Conservation (phyloP, 1,140 invertebrate genomes). For the Melanaphis sacchari region DNA sequence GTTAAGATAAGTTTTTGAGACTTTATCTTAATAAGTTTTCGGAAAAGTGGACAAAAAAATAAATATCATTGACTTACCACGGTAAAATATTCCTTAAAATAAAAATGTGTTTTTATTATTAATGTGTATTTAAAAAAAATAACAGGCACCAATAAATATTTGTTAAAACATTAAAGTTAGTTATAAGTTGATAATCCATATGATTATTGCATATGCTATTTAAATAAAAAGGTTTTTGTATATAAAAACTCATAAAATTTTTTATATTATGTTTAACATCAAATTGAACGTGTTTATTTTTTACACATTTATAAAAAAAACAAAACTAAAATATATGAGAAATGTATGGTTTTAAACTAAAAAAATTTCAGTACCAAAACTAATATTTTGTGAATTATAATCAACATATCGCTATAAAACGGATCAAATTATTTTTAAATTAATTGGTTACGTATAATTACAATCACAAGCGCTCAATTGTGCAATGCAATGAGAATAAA, state of each 20-base stretch:
- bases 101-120: too few relatives aligned
- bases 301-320: neutral
- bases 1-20: neutral
- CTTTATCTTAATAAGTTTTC: neutral
- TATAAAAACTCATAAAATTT: neutral
- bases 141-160: too few relatives aligned
- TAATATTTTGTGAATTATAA: neutral
- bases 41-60: neutral
- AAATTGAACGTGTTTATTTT: neutral
- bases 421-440: neutral
- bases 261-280: neutral
- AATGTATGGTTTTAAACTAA: neutral
- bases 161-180: too few relatives aligned
- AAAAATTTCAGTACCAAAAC: neutral
- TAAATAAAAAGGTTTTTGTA: neutral
- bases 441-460: neutral
- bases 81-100: too few relatives aligned
- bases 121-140: too few relatives aligned
- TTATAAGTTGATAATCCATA: too few relatives aligned
- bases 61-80: too few relatives aligned
- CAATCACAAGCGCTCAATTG: neutral
- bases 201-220: neutral
- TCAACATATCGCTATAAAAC: too few relatives aligned
- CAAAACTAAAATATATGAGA: neutral
- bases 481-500: neutral